Base-by-base conservation (phyloP, 2,113 vertebrate species). In the Cepphus grylle region DNA sequence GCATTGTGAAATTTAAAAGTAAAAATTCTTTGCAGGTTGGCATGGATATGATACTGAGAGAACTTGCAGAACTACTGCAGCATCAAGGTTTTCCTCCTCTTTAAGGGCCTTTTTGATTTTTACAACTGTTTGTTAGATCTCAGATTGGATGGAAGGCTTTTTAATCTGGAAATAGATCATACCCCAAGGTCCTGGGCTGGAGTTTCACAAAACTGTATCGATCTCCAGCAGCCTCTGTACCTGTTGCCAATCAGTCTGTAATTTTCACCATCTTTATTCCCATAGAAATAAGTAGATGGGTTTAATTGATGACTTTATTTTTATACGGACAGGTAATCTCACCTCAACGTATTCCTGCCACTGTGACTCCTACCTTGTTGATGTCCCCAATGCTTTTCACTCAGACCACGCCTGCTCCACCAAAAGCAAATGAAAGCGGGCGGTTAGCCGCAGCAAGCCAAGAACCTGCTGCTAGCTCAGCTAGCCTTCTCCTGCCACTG, bases 301-400 rank as follows among this genome's bases (percentile, higher is more conserved):
- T 30, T 42, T 50, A 40, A 53, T 3, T 12, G 34, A 15, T 19
- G 9, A 34, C 73, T 66, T 56, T 52, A 0, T 94, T 94, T 96
- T 40, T 76, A 1, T 34, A 3, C 34, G 42, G 81, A 36, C 97
- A 99, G 98, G 98, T 98, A 8, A 97, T 98, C 34, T 99, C 98
- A 12, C 98, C 99, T 8, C 98, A 98, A 81, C 90, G 82, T 29
- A 97, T 98, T 66, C 98, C 99, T 9, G 98, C 98, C 73, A 97
- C 98, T 1, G 96, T 97, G 52, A 97, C 98, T 69, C 98, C 99
- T 12, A 97, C 98, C 3, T 89, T 99, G 81, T 97, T 99, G 84
- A 98, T 99, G 97, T 99, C 99, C 23, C 99, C 99, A 4, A 98
- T 98, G 95, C 98, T 99, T 78, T 99, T 99, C 94, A 92, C 94